These are phyloP conservation scores for Perizoma flavofasciatum DNA, from an alignment of 2,888 invertebrate species.

Conservation along the genomic window DNA sequence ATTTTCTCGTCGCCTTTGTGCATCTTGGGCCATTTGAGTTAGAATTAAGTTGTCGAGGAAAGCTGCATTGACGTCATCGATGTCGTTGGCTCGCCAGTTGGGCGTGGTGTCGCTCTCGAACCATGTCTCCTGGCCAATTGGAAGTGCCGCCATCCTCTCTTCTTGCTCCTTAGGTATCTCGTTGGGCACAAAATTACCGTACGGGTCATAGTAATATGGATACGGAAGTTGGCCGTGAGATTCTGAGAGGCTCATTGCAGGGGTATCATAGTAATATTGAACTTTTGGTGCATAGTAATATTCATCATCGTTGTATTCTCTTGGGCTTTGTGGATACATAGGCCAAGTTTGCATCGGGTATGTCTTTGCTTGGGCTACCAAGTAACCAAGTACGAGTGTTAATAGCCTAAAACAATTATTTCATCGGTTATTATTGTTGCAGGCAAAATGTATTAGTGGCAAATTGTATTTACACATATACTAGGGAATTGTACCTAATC, in stretches of 20 bases:
- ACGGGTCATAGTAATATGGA: constrained; percentile 74
- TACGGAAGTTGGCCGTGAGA: constrained; percentile 72
- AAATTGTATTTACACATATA: neutral
- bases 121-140: constrained; percentile 87
- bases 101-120: constrained; percentile 82
- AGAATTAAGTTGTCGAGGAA: constrained; percentile 87
- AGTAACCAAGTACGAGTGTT: constrained; percentile 75
- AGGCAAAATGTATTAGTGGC: neutral
- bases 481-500: neutral
- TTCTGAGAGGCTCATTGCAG: constrained; percentile 67
- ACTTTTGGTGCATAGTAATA: constrained; percentile 82
- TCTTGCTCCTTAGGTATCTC: constrained; percentile 85
- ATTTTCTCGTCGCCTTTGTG: constrained; percentile 76
- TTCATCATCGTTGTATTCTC: constrained; percentile 82
- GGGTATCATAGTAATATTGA: constrained; percentile 75
- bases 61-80: constrained; percentile 84
- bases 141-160: constrained; percentile 84
- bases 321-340: constrained; percentile 77
- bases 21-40: constrained; percentile 86
- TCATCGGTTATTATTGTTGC: constrained; percentile 10
- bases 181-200: constrained; percentile 78
- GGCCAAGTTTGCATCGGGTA: constrained; percentile 76
- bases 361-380: constrained; percentile 71
- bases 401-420: constrained; percentile 63
- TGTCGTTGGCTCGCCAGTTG: constrained; percentile 71